phyloP scores from a whole-genome alignment of 2,797 vertebrate genomes.

The Cryptoprocta ferox region DNA sequence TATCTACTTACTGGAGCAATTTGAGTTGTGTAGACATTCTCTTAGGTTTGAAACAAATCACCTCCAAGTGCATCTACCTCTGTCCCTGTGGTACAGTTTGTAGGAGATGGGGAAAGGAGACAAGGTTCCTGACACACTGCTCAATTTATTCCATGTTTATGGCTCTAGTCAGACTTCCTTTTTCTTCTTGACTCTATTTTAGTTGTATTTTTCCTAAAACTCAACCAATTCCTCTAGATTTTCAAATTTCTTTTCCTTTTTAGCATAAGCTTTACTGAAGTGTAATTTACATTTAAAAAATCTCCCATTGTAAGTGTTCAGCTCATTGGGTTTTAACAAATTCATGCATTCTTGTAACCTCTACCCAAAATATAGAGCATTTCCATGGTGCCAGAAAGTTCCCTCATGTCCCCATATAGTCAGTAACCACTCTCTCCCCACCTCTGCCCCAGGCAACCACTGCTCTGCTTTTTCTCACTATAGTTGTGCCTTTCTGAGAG shows the following conservation, averaged over 20 bases:
- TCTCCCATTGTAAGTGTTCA: neutral
- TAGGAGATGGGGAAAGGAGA: neutral
- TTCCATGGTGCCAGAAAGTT: neutral
- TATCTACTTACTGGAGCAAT: neutral
- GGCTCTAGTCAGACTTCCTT: neutral
- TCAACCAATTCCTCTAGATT: neutral
- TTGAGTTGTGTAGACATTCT: slow-evolving; percentile 17
- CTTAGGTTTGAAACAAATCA: slow-evolving; percentile 27
- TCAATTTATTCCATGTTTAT: neutral
- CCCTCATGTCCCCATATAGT: neutral
- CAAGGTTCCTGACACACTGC: neutral
- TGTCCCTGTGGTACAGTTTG: neutral
- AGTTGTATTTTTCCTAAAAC: neutral
- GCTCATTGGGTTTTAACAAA: neutral
- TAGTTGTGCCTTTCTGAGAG: neutral
- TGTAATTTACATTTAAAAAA: neutral
- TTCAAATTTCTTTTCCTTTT: slow-evolving; percentile 51
- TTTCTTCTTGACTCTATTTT: neutral
- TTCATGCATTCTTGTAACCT: neutral
- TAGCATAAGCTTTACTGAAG: neutral
- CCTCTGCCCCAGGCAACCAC: neutral
- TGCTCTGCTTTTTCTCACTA: neutral
- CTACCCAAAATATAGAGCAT: neutral
- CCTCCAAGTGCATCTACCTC: neutral
- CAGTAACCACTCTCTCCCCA: neutral